A percentile compares a stretch with the other conserved stretches of the same genome.
These are phyloP conservation scores for Meleagris gallopavo DNA, from an alignment of 2,113 vertebrate genomes.

Conservation along the genomic window DNA sequence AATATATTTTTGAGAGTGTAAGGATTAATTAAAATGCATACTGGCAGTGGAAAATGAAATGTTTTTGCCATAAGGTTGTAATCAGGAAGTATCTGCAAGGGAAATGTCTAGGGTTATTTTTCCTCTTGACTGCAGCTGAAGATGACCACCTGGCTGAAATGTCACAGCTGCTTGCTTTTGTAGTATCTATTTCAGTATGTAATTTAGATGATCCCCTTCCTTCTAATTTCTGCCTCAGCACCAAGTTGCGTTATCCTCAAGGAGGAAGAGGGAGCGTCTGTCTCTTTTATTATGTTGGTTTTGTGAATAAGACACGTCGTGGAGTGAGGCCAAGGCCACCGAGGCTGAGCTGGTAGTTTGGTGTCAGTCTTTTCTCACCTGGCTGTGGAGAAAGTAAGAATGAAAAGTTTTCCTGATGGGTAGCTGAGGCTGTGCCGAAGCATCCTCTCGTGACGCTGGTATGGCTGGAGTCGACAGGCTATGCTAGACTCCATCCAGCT, in stretches of 20 bases:
- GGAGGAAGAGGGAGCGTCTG: not conserved
- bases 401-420: not conserved
- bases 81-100: constrained; percentile 31
- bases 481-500: not conserved
- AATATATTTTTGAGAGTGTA: constrained; percentile 4
- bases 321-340: constrained; percentile 4
- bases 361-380: not conserved
- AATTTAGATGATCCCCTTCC: constrained; percentile 15
- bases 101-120: constrained; percentile 10
- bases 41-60: constrained; percentile 9
- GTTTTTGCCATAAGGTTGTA: not conserved
- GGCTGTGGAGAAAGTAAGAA: not conserved
- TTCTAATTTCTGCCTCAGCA: constrained; percentile 25
- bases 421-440: not conserved
- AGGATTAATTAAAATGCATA: constrained; percentile 30
- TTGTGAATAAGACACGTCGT: not conserved
- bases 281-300: not conserved
- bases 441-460: not conserved
- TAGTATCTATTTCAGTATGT: constrained; percentile 15
- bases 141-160: constrained; percentile 56
- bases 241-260: not conserved
- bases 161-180: constrained; percentile 50
- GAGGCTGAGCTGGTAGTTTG: not conserved
- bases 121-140: constrained; percentile 30
- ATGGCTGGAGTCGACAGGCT: rapidly evolving